These are phyloP conservation scores for Macrotrachela quadricornifera DNA, from an alignment of 1,140 invertebrate genomes.

Conservation along the genomic window DNA sequence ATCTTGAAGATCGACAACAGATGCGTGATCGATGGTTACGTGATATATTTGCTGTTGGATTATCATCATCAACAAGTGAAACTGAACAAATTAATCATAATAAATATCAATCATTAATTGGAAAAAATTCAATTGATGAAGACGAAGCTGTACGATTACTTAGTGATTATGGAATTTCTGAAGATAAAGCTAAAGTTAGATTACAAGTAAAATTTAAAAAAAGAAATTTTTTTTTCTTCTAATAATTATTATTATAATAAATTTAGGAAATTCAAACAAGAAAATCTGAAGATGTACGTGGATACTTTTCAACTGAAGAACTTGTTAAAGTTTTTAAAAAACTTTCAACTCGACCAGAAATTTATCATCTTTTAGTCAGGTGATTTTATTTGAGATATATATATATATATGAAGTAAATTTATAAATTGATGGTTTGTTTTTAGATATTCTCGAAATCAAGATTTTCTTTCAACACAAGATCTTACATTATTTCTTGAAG, in stretches of 20 bases:
- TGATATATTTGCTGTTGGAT: neutral
- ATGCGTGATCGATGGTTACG: neutral
- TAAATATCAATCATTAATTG: slow-evolving; percentile 2
- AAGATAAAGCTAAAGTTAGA: slow-evolving; percentile 14
- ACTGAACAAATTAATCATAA: neutral
- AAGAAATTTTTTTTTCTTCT: neutral
- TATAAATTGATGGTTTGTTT: slow-evolving; percentile 13
- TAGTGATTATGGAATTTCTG: neutral
- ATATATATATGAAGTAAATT: no score
- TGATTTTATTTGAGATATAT: slow-evolving; percentile 19
- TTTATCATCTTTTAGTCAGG: slow-evolving; percentile 43
- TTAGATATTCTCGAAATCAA: slow-evolving; percentile 39
- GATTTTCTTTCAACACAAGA: slow-evolving; percentile 41
- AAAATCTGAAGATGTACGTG: slow-evolving; percentile 29
- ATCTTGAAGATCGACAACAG: neutral
- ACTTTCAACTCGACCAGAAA: slow-evolving; percentile 41
- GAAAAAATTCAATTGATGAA: neutral
- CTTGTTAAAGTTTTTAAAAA: slow-evolving; percentile 43
- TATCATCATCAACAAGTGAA: no score
- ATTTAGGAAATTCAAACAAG: slow-evolving; percentile 34
- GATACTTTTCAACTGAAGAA: slow-evolving; percentile 35
- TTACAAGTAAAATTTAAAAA: neutral
- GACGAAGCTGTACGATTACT: slow-evolving; percentile 1
- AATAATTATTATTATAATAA: neutral
- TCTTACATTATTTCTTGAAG: slow-evolving; percentile 38